Evolutionary conservation across 2,113 vertebrate genomes (phyloP).

Genomic region (Martes martes): DNA sequence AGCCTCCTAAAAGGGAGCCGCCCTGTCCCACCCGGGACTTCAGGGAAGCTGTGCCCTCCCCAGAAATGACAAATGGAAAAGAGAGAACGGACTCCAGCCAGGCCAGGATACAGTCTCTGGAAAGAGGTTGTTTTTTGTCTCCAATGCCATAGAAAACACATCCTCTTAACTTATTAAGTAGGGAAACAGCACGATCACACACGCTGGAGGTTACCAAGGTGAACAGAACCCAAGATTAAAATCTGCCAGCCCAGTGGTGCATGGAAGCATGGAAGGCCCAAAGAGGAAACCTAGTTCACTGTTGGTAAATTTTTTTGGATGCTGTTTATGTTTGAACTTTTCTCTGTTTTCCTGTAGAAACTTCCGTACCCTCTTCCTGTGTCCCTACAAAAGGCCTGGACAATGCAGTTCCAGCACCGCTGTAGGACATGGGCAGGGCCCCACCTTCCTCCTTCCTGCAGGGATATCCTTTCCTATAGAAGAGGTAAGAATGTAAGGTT

Average conservation of each 20-base stretch:
- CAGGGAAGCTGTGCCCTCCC: slow-evolving; percentile 46
- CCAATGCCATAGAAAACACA: slow-evolving; percentile 69
- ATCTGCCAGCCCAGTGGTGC: slow-evolving; percentile 66
- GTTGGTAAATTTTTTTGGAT: slow-evolving; percentile 86
- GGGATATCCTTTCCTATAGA: slow-evolving; percentile 90
- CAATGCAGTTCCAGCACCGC: slow-evolving; percentile 83
- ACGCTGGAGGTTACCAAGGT: slow-evolving; percentile 69
- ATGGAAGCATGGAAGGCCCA: slow-evolving; percentile 43
- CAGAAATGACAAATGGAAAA: slow-evolving; percentile 72
- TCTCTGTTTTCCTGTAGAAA: slow-evolving; percentile 86
- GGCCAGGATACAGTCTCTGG: slow-evolving; percentile 68
- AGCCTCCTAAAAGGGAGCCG: background rate
- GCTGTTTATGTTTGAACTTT: slow-evolving; percentile 88
- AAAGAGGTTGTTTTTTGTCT: slow-evolving; percentile 75
- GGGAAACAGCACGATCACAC: slow-evolving; percentile 45
- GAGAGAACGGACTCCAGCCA: slow-evolving; percentile 43
- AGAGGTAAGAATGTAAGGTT: slow-evolving; percentile 81
- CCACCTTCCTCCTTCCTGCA: slow-evolving; percentile 91
- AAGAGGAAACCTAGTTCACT: slow-evolving; percentile 80
- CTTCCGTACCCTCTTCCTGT: slow-evolving; percentile 89
- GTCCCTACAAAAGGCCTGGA: slow-evolving; percentile 86
- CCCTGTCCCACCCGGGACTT: background rate
- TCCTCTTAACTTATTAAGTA: slow-evolving; percentile 63
- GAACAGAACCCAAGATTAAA: slow-evolving; percentile 67
- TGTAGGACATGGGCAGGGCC: slow-evolving; percentile 81